These are phyloP conservation scores for Cheilosia grossa DNA, from an alignment of 2,888 invertebrate species.

Conservation along the genomic window DNA sequence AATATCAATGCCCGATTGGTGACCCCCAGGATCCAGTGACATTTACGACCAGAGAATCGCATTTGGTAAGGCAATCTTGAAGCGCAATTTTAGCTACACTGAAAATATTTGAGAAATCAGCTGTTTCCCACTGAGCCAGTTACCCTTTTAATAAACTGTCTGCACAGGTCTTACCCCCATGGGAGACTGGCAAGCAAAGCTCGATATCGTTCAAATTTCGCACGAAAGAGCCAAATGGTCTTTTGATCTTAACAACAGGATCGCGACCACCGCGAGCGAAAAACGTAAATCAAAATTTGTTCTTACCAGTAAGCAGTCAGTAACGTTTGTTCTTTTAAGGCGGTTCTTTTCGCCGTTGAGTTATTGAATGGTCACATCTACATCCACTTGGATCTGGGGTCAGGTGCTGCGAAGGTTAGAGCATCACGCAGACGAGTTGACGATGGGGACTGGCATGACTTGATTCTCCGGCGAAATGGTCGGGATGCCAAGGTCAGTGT, in stretches of 20 bases:
- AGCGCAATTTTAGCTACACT: neutral
- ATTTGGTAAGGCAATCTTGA: constrained; percentile 89
- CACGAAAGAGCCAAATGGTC: constrained; percentile 96
- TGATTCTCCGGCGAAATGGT: constrained; percentile 91
- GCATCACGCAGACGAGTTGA: constrained; percentile 92
- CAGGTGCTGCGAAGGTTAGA: constrained; percentile 93
- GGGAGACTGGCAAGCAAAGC: constrained; percentile 95
- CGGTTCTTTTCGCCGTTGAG: constrained; percentile 97
- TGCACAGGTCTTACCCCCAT: constrained; percentile 88
- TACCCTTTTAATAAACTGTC: neutral
- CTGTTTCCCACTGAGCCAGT: too few relatives aligned
- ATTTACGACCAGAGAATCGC: constrained; percentile 95
- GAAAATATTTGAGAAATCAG: neutral
- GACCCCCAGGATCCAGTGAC: constrained; percentile 95
- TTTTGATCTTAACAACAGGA: constrained; percentile 96
- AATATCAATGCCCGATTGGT: constrained; percentile 93
- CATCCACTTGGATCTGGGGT: constrained; percentile 95
- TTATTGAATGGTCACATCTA: constrained; percentile 96
- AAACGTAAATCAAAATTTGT: constrained; percentile 78
- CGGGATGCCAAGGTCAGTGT: constrained; percentile 94
- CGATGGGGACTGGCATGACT: constrained; percentile 96
- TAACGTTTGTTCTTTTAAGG: constrained; percentile 83
- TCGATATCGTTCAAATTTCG: constrained; percentile 97
- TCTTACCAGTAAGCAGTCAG: too few relatives aligned
- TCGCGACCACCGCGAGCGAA: constrained; percentile 89